Percentiles rank a stretch among this genome's conserved stretches.
Evolutionary conservation across 2,113 vertebrate genomes (phyloP).

Genomic region (Halichoerus grypus): DNA sequence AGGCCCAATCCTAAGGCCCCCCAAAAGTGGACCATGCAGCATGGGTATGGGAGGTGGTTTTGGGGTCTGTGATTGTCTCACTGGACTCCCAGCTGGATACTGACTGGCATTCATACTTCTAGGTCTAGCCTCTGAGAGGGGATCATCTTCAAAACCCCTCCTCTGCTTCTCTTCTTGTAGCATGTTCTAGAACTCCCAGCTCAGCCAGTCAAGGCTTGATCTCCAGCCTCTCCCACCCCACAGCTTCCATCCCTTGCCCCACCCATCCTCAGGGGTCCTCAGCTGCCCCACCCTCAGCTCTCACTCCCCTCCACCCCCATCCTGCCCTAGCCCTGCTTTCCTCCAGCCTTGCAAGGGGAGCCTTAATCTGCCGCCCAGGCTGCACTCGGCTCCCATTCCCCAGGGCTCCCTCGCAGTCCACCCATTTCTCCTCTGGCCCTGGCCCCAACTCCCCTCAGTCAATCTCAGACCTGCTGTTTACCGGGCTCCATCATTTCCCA

Average conservation of each 20-base stretch:
- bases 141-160: background rate
- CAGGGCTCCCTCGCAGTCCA: background rate
- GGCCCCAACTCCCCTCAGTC: background rate
- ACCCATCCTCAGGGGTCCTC: background rate
- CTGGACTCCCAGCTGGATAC: no score
- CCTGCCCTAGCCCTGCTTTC: background rate
- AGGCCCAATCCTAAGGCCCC: background rate
- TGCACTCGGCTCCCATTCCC: background rate
- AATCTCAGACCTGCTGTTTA: no score
- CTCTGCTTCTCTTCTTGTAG: background rate
- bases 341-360: background rate
- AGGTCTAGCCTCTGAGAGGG: background rate
- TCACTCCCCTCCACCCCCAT: background rate
- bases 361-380: background rate
- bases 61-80: accelerated
- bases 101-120: background rate
- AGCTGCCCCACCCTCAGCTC: background rate
- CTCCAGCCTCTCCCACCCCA: background rate
- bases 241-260: background rate
- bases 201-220: background rate
- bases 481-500: background rate
- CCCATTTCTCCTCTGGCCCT: background rate
- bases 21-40: no score
- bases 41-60: background rate
- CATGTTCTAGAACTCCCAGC: background rate